Evolutionary conservation across 2,797 vertebrate species (phyloP).

Genomic region (Gallinago stenura): DNA sequence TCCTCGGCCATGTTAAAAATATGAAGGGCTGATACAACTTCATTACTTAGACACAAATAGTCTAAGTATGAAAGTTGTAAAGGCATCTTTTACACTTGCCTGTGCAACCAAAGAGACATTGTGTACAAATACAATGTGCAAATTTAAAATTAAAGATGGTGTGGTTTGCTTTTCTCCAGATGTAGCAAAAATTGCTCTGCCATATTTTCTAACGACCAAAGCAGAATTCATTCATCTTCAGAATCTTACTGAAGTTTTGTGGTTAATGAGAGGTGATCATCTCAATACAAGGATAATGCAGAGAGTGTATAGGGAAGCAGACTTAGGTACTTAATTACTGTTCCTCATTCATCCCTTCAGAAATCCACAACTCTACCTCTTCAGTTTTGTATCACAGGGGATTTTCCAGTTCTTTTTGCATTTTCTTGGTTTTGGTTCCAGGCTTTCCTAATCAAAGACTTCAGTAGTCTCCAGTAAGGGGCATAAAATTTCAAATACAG

Average conservation of each 20-base stretch:
- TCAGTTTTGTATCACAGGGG: background rate
- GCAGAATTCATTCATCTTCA: background rate
- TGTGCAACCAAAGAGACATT: background rate
- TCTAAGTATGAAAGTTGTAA: background rate
- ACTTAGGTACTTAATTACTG: background rate
- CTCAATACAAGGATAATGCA: background rate
- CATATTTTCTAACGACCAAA: background rate
- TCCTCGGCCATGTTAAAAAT: background rate
- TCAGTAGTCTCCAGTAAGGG: background rate
- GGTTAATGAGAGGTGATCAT: slow-evolving; percentile 1
- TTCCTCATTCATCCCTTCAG: background rate
- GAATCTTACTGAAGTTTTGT: background rate
- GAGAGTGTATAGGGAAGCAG: background rate
- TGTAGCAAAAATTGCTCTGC: background rate
- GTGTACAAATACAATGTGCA: background rate
- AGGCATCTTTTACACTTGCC: background rate
- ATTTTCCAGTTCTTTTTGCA: background rate
- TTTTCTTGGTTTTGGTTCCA: background rate
- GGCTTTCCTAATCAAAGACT: background rate
- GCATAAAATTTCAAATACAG: background rate
- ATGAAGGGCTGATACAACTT: background rate
- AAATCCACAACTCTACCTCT: background rate
- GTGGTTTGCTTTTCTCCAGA: slow-evolving; percentile 8
- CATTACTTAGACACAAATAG: background rate
- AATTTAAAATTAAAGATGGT: background rate